Percentiles rank a stretch among this genome's conserved stretches.
phyloP scores from a whole-genome alignment of 35 echinoderm and acorn worm genomes.

The Holothuria glaberrima region DNA sequence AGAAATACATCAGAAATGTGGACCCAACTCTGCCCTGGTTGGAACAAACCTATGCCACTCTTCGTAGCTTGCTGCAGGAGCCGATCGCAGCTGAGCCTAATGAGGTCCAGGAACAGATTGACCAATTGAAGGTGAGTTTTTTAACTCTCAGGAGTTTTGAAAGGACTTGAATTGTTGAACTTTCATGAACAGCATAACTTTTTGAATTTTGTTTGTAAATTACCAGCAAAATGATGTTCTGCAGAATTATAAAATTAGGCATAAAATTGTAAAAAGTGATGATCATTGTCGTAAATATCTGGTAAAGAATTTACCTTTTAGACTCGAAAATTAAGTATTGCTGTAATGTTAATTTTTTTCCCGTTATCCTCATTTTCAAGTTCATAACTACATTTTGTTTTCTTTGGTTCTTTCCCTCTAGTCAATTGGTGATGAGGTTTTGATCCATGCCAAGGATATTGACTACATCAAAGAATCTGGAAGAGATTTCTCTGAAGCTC shows the following conservation, averaged over 20 bases:
- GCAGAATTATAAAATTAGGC: no score
- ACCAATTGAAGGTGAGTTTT: slow-evolving; percentile 74
- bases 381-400: background rate
- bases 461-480: slow-evolving; percentile 82
- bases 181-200: no score
- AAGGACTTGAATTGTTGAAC: no score
- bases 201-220: no score
- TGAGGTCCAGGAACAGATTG: slow-evolving; percentile 88
- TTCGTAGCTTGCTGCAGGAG: slow-evolving; percentile 69
- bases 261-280: no score
- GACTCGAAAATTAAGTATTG: no score
- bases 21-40: slow-evolving; percentile 90
- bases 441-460: slow-evolving; percentile 90
- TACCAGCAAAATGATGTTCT: no score
- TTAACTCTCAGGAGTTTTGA: no score
- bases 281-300: no score
- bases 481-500: slow-evolving; percentile 78
- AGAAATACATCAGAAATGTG: slow-evolving; percentile 67
- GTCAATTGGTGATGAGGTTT: slow-evolving; percentile 79
- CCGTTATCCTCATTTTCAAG: no score
- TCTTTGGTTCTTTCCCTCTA: slow-evolving; percentile 33
- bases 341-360: background rate
- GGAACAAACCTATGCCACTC: slow-evolving; percentile 65
- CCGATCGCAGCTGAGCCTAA: slow-evolving; percentile 83
- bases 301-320: background rate